Base-by-base conservation (phyloP, 1,140 invertebrate genomes). In the Cydia strobilella region DNA sequence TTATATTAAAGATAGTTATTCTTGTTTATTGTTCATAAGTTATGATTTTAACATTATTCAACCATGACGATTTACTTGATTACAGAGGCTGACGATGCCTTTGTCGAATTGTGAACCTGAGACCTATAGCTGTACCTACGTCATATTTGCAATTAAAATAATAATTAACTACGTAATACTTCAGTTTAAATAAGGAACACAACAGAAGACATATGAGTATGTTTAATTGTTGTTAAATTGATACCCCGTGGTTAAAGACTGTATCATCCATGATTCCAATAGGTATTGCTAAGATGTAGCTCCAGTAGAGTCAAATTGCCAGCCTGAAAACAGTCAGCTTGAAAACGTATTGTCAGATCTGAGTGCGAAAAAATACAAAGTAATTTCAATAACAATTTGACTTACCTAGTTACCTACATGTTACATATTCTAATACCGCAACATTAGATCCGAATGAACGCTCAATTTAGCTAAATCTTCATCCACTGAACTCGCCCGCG, bases 401-500 rank as follows among this genome's bases (percentile, higher is more conserved):
- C 35, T 0, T 18, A 54, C 51, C n/a, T 18, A 54, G 9, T 23
- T 23, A 23, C 20, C 54, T 20, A 23, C 51, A n/a, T 54, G 6
- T 23, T 45, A 45, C 42, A 45, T 59, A 23, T 59, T 23, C 18
- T 59, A 59, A 23, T 59, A 54, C 51, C 51, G 2, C 54, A 59
- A 23, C 7, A 23, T 23, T 59, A 23, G 9, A 59, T 23, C 54
- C 18, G 20, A 20, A 23, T 59, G 18, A 59, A 59, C 54, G 31
- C 15, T 39, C 35, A 69, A 69, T 69, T 69, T 31, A 20, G 15
- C 15, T 7, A 35, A 42, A 23, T 75, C 75, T 77, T 76, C 74
- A 75, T 27, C 75, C 54, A 78, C 76, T 79, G 72, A 76, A 74
- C 77, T 54, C 23, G 79, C 81, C 79, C 1, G 51, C 27, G 80